These are phyloP conservation scores for Mongoloraphidia duomilia DNA, from an alignment of 2,888 invertebrate species.

Conservation along the genomic window DNA sequence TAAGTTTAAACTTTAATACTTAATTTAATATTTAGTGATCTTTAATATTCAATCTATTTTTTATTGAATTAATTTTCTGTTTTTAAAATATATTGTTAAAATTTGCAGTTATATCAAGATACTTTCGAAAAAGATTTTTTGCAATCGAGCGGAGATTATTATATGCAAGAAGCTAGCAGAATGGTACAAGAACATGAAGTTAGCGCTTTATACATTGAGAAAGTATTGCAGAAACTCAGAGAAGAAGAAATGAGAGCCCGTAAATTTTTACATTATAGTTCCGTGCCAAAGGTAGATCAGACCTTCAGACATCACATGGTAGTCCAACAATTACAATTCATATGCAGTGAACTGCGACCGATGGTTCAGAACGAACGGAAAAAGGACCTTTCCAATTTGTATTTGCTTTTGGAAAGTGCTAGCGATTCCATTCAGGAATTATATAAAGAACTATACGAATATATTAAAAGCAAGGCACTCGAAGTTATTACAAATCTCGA, in stretches of 20 bases:
- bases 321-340: conserved; percentile 60
- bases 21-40: too few species aligned
- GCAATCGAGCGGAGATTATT: conserved; percentile 67
- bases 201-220: conserved; percentile 85
- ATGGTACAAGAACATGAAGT: conserved; percentile 69
- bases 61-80: too few species aligned
- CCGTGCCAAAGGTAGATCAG: conserved; percentile 37
- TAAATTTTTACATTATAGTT: conserved; percentile 57
- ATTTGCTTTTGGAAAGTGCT: conserved; percentile 74
- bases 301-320: conserved; percentile 57
- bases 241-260: conserved; percentile 65
- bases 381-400: conserved; percentile 80
- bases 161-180: conserved; percentile 63
- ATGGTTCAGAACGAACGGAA: conserved; percentile 58
- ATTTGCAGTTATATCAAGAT: conserved; percentile 68
- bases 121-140: conserved; percentile 76
- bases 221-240: conserved; percentile 59
- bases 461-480: conserved; percentile 37
- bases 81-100: neutral
- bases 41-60: too few species aligned
- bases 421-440: conserved; percentile 55
- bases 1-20: too few species aligned
- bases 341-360: conserved; percentile 55
- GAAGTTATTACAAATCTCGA: conserved; percentile 24
- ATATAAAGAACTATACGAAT: conserved; percentile 34